Conservation (phyloP, 2,888 invertebrate genomes). For the Linyphia triangularis region DNA sequence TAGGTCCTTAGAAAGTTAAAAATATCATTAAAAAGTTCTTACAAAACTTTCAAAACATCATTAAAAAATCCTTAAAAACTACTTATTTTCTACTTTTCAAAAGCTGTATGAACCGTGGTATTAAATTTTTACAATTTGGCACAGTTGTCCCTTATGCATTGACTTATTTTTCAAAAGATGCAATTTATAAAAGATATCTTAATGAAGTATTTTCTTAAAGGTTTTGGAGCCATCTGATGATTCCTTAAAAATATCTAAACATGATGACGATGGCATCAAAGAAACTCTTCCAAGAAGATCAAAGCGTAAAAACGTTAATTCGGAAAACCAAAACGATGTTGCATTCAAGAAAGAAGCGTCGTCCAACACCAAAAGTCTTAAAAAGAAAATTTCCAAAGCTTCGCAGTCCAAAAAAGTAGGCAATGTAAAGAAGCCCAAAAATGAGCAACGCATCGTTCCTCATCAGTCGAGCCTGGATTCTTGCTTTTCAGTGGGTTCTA, state of each 20-base stretch:
- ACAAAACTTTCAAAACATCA: no score
- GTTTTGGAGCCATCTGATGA: background rate
- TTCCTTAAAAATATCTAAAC: background rate
- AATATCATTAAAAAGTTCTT: no score
- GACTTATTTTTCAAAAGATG: no score
- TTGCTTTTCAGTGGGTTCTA: background rate
- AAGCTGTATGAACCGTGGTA: no score
- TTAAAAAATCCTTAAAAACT: no score
- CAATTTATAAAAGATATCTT: no score
- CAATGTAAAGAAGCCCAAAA: background rate
- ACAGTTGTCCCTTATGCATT: no score
- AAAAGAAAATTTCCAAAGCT: background rate
- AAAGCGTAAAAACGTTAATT: constrained; percentile 12
- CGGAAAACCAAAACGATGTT: background rate
- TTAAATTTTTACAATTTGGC: no score
- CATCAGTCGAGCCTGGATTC: constrained; percentile 36
- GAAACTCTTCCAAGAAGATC: constrained; percentile 30
- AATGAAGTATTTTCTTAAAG: background rate
- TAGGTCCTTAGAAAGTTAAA: no score
- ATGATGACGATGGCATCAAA: background rate
- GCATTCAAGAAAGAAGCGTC: constrained; percentile 2
- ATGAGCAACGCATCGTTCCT: no score
- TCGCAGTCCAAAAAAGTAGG: constrained; percentile 8
- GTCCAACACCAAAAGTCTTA: background rate
- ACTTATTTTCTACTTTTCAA: no score